Conservation (phyloP, 2,797 vertebrate species). For the Amphiprion clarkii region DNA sequence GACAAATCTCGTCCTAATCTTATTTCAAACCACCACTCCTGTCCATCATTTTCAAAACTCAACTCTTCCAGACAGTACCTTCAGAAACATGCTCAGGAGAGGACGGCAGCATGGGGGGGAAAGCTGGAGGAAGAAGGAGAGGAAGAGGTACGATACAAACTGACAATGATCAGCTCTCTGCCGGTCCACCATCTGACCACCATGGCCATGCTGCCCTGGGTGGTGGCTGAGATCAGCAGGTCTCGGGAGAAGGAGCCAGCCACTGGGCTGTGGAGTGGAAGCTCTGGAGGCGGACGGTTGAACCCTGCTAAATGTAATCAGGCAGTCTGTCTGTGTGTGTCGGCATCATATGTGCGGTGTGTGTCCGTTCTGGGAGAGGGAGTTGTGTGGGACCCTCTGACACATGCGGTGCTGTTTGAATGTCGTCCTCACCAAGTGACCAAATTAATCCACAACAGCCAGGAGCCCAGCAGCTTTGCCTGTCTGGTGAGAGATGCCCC, state of each 20-base stretch:
- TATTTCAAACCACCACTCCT: slow-evolving; percentile 55
- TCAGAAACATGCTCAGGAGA: slow-evolving; percentile 32
- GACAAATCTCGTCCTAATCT: slow-evolving; percentile 29
- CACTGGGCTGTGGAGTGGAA: background rate
- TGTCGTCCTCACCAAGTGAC: slow-evolving; percentile 90
- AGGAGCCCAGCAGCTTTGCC: slow-evolving; percentile 93
- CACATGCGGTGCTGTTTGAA: slow-evolving; percentile 90
- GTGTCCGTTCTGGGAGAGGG: slow-evolving; percentile 74
- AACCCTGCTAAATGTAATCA: slow-evolving; percentile 29
- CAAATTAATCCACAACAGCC: slow-evolving; percentile 95
- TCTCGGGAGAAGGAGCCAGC: slow-evolving; percentile 54
- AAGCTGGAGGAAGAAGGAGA: slow-evolving; percentile 66
- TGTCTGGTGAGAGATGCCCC: slow-evolving; percentile 87
- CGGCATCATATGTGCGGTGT: slow-evolving; percentile 86
- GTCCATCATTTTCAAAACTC: slow-evolving; percentile 53
- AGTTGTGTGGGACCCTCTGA: slow-evolving; percentile 91
- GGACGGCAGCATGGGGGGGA: slow-evolving; percentile 24
- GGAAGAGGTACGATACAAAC: slow-evolving; percentile 84
- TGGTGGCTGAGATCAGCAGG: slow-evolving; percentile 92
- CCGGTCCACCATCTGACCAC: slow-evolving; percentile 91
- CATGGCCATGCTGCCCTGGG: slow-evolving; percentile 96
- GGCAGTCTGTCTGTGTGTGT: slow-evolving; percentile 84
- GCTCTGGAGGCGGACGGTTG: slow-evolving; percentile 9
- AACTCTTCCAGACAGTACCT: slow-evolving; percentile 13
- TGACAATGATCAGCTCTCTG: slow-evolving; percentile 90